Evolutionary conservation across 2,888 invertebrate genomes (phyloP).

Genomic region (Tineola bisselliella): DNA sequence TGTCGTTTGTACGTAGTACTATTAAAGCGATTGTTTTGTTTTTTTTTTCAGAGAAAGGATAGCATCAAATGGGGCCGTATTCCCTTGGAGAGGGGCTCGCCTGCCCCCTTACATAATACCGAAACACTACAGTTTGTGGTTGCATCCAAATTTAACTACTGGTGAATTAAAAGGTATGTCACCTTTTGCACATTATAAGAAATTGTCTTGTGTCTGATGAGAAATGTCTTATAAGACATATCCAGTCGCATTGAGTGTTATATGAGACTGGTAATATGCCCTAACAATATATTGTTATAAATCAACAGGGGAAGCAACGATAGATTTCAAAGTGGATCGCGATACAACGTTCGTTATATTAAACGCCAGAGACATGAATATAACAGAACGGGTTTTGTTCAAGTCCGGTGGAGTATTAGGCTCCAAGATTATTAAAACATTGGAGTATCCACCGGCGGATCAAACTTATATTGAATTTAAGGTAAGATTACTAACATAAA

Average conservation of each 20-base stretch:
- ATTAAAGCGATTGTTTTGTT: too few species aligned
- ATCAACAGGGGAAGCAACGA: conserved; percentile 79
- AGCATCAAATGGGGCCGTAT: conserved; percentile 49
- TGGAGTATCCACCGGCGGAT: conserved; percentile 86
- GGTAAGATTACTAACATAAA: conserved; percentile 29
- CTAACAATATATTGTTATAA: too few species aligned
- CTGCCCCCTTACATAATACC: conserved; percentile 83
- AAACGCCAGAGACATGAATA: conserved; percentile 86
- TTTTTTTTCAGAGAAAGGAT: conserved; percentile 50
- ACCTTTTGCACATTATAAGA: too few species aligned
- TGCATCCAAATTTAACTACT: conserved; percentile 93
- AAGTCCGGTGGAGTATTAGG: conserved; percentile 62
- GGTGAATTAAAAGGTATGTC: conserved; percentile 83
- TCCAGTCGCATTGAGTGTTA: too few species aligned
- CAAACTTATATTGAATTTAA: conserved; percentile 86
- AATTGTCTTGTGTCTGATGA: too few species aligned
- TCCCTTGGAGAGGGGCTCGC: conserved; percentile 65
- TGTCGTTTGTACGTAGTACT: too few species aligned
- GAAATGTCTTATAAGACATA: too few species aligned
- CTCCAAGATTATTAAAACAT: conserved; percentile 74
- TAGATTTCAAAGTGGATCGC: conserved; percentile 84
- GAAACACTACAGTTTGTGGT: conserved; percentile 85
- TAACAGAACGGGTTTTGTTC: conserved; percentile 77
- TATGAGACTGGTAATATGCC: too few species aligned
- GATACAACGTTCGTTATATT: conserved; percentile 85